Conservation (phyloP, 2,797 vertebrate species). For the Capromys pilorides region DNA sequence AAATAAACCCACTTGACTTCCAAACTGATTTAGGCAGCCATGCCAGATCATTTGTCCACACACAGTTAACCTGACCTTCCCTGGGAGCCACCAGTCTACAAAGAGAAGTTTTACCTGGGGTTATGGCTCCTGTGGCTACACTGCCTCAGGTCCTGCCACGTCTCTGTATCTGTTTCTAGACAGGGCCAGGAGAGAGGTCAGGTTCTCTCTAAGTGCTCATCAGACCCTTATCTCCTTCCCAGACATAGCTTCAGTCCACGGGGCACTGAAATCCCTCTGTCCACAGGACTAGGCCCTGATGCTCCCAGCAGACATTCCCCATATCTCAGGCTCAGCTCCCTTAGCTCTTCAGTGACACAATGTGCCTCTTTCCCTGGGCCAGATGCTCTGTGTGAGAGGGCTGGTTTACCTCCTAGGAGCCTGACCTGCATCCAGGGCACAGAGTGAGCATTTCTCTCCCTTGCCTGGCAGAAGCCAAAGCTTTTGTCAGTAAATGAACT, state of each 20-base stretch:
- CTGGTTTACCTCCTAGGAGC: background rate
- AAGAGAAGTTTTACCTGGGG: background rate
- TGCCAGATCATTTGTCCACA: background rate
- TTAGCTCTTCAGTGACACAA: background rate
- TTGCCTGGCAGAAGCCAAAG: background rate
- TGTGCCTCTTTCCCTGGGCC: background rate
- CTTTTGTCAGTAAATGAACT: background rate
- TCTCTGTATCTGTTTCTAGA: constrained; percentile 33
- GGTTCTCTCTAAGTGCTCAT: background rate
- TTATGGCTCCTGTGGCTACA: background rate
- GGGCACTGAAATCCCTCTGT: background rate
- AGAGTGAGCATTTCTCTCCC: background rate
- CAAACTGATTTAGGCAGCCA: background rate
- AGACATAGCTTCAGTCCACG: background rate
- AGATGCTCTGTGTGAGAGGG: background rate
- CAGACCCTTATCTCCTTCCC: background rate
- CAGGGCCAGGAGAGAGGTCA: background rate
- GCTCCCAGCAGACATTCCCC: background rate
- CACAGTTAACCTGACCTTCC: background rate
- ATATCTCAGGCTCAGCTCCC: background rate
- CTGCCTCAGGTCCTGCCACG: background rate
- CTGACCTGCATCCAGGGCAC: fast-evolving
- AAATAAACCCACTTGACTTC: constrained; percentile 38
- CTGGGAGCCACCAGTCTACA: background rate
- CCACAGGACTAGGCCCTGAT: fast-evolving